Evolutionary conservation across 2,888 invertebrate species (phyloP).

Genomic region (Thysanoteuthis rhombus): DNA sequence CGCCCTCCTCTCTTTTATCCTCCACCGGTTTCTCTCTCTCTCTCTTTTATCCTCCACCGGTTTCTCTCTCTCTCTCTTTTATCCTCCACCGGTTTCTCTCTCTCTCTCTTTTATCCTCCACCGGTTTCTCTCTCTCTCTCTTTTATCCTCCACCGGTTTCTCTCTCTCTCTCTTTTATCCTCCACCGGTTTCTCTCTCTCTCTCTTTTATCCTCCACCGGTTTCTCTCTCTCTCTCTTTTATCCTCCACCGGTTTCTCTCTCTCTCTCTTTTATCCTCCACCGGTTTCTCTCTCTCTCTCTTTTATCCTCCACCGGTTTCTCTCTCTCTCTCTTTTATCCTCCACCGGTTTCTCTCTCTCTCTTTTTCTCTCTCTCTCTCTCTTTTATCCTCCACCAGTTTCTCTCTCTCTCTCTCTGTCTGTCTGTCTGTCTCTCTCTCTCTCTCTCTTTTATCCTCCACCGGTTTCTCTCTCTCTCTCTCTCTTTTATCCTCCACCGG

Average conservation of each 20-base stretch:
- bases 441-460: too few relatives aligned
- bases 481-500: too few relatives aligned
- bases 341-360: background rate
- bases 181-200: background rate
- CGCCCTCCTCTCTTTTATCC: background rate
- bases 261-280: background rate
- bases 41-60: background rate
- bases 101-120: background rate
- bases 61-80: background rate
- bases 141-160: background rate
- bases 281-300: too few relatives aligned
- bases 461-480: too few relatives aligned
- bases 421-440: too few relatives aligned
- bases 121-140: background rate
- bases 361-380: background rate
- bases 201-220: background rate
- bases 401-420: too few relatives aligned
- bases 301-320: too few relatives aligned
- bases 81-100: too few relatives aligned
- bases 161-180: background rate
- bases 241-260: background rate
- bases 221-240: background rate
- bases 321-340: background rate
- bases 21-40: too few relatives aligned
- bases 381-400: too few relatives aligned